Base-by-base conservation (phyloP, 2,797 vertebrate genomes). In the Enteromius afrohamiltoni region DNA sequence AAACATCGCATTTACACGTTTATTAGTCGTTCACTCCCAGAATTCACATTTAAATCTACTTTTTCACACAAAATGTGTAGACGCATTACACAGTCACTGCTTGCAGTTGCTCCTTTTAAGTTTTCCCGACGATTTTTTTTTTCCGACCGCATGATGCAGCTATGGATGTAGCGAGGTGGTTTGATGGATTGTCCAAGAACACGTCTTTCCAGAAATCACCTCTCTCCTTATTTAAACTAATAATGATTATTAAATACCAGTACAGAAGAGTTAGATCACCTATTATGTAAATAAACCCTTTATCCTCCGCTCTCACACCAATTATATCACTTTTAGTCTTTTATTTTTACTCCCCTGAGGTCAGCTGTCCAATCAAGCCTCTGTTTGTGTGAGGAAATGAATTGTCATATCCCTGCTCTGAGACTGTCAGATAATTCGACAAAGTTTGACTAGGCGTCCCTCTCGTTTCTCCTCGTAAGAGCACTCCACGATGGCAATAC, bases 401-500 rank as follows among this genome's bases (percentile, higher is more conserved):
- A 65, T 49, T 0, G 4, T 62, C 37, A 58, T 74, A 31, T 4
- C 40, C 58, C 58, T 82, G 3, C 16, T 74, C 80, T 21, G 21
- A 40, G 55, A 70, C 49, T 13, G 78, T 80, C 37, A 86, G 62
- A 77, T 60, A 89, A 90, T 86, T 85, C 88, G 89, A 89, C 91
- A 89, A 88, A 89, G 82, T 81, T 49, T 87, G 85, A 85, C 82
- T 80, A 82, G 49, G 71, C 53, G 53, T 87, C 81, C 69, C 82
- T 88, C 71, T 78, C 73, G 10, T 88, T 93, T 93, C 92, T 94
- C 90, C 92, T 91, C 79, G 79, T 85, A 88, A 87, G 85, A 93
- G 93, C 93, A 94, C 94, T 94, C 94, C 94, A 93, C 83, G 84
- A 87, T 79, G 83, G 80, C 60, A 79, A 81, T 85, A 69, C 88